Evolutionary conservation across 2,113 vertebrate species (phyloP), one percentile per base, ranked within the genome.

Genomic region (Seriola rivoliana): DNA sequence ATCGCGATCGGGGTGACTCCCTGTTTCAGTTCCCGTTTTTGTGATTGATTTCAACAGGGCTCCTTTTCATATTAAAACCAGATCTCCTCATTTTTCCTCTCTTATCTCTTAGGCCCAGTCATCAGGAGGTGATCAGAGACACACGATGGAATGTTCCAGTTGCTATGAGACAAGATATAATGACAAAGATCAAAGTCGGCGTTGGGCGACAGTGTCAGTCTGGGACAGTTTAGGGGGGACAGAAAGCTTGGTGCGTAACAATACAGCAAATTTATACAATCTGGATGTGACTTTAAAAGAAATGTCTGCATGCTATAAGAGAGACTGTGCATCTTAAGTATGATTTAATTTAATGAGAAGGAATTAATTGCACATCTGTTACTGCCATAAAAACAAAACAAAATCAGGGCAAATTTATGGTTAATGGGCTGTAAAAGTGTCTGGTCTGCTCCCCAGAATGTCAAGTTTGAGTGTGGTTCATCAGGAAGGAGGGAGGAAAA

Each of bases 401-500:
- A 82, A 88, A 78, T 82, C 80, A 46, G 75, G 71, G 81, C 60
- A 74, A 81, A 85, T 90, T 86, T 80, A 90, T 57, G 32, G 52
- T 65, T 89, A 90, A 91, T 80, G 83, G 79, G 40, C 81, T 93
- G 87, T 91, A 75, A 91, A 93, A 91, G 71, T 67, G 80, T 83
- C 86, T 92, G 81, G 88, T 85, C 67, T 85, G 80, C 65, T 70
- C 73, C 75, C 85, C 62, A 85, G 88, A 88, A 66, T 75, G 76
- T 65, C 14, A 52, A 66, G 23, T 66, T 71, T 73, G 69, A 89
- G 72, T 8, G 23, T 63, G 74, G 86, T 87, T 78, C 77, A 82
- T 80, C 72, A 75, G 78, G 55, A 81, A 74, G 70, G 52, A 70
- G 67, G 40, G 12, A 7, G 3, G 13, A 14, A 48, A 62, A 25